Conservation (phyloP, 2,888 invertebrate genomes). For the Pomacea canaliculata region DNA sequence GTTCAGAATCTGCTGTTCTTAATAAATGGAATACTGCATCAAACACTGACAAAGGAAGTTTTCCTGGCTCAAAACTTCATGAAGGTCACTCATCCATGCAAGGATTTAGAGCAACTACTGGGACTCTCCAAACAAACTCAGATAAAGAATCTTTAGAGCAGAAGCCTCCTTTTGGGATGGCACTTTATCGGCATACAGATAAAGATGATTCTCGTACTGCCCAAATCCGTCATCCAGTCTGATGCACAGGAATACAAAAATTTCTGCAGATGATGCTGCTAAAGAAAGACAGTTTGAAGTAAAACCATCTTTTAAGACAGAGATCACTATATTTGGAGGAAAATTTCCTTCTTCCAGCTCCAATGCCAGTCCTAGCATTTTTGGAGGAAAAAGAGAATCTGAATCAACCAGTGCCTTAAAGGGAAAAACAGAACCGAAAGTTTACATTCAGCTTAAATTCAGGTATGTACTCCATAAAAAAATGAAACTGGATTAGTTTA, state of each 20-base stretch:
- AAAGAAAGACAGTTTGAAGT: not conserved
- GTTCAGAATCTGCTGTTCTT: no score
- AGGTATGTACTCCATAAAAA: not conserved
- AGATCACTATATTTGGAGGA: not conserved
- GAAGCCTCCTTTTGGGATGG: no score
- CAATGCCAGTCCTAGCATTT: constrained; percentile 1
- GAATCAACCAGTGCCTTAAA: not conserved
- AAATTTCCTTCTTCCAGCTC: no score
- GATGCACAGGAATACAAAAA: not conserved
- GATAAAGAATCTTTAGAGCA: no score
- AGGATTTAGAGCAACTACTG: no score
- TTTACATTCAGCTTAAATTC: not conserved
- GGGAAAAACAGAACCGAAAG: not conserved
- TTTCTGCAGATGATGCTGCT: not conserved
- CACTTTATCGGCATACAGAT: not conserved
- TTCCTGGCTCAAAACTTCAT: not conserved
- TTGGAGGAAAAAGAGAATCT: constrained; percentile 19
- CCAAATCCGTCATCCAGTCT: not conserved
- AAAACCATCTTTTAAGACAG: not conserved
- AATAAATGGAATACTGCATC: not conserved
- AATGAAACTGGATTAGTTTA: not conserved
- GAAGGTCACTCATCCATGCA: not conserved
- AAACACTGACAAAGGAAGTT: constrained; percentile 8
- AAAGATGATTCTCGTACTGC: not conserved
- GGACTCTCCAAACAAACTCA: not conserved